Evolutionary conservation across 2,113 vertebrate species (phyloP), one percentile per base, ranked within the genome.

Genomic region (Furnarius figulus): DNA sequence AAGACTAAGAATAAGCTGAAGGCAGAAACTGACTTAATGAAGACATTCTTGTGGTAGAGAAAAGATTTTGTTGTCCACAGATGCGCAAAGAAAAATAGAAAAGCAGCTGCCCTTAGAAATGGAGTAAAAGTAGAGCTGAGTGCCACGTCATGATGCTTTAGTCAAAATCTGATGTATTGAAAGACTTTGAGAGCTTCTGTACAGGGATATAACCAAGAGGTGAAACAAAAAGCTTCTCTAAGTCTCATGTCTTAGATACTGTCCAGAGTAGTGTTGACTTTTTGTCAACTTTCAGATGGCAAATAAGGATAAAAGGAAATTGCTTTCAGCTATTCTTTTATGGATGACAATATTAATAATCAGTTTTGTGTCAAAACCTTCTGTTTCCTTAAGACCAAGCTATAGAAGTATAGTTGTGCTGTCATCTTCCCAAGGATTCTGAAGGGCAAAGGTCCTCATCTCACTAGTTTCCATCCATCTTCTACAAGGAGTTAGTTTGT

Each of bases 81-180:
- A 96, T 96, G 95, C 52, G 79, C 93, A 81, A 92, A 94, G 93
- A 78, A 96, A 96, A 97, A 96, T 55, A 96, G 95, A 93, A 95
- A 93, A 96, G 90, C 96, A 97, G 96, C 96, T 97, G 95, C 90
- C 93, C 90, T 93, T 94, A 92, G 93, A 96, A 96, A 90, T 74
- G 52, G 82, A 95, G 92, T 67, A 74, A 89, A 91, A 93, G 93
- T 86, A 92, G 90, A 92, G 75, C 92, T 22, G 72, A 86, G 61
- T 46, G 65, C 87, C 79, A 87, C 81, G 19, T 96, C 93, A 95
- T 20, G 81, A 75, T 91, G 91, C 93, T 93, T 90, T 68, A 88
- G 75, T 87, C 68, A 86, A 80, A 94, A 93, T 95, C 93, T 78
- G 72, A 58, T 92, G 68, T 49, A 79, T 30, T 91, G 27, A 56